phyloP scores from a whole-genome alignment of 1,140 invertebrate species.

The Oncopeltus fasciatus region DNA sequence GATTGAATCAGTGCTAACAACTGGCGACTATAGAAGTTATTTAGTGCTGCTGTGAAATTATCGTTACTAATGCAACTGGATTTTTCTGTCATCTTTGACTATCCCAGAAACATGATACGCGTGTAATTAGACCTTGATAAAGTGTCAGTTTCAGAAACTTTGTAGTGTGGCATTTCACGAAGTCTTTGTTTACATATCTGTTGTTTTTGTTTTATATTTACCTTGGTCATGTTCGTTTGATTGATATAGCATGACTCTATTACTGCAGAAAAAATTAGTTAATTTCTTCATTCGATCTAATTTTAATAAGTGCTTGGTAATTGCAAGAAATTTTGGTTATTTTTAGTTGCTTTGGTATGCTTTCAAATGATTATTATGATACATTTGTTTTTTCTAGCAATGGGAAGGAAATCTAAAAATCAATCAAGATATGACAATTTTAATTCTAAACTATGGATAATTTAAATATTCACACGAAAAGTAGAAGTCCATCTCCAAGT shows the following conservation, averaged over 20 bases:
- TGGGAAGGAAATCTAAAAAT: not conserved
- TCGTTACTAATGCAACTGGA: no score
- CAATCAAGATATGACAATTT: not conserved
- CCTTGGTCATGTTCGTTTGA: not conserved
- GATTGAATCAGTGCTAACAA: not conserved
- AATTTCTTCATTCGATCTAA: not conserved
- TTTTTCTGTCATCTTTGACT: no score
- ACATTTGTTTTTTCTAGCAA: not conserved
- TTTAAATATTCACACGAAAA: slow-evolving; percentile 15
- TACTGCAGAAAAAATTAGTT: not conserved
- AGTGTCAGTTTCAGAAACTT: not conserved
- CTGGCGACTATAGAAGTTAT: not conserved
- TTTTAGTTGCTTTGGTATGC: not conserved
- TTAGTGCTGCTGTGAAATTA: no score
- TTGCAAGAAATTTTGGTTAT: not conserved
- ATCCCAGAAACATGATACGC: not conserved
- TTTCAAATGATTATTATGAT: not conserved
- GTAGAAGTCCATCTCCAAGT: slow-evolving; percentile 16
- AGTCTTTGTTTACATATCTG: slow-evolving; percentile 1
- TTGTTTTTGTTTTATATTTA: slow-evolving; percentile 2
- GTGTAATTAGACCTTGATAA: not conserved
- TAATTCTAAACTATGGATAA: slow-evolving; percentile 12
- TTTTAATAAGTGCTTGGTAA: not conserved
- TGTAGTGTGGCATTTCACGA: not conserved
- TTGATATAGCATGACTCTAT: not conserved